Percentiles rank a stretch among this genome's conserved stretches.
These are phyloP conservation scores for Anneissia japonica DNA, from an alignment of 35 echinoderm and acorn worm species.

Conservation along the genomic window DNA sequence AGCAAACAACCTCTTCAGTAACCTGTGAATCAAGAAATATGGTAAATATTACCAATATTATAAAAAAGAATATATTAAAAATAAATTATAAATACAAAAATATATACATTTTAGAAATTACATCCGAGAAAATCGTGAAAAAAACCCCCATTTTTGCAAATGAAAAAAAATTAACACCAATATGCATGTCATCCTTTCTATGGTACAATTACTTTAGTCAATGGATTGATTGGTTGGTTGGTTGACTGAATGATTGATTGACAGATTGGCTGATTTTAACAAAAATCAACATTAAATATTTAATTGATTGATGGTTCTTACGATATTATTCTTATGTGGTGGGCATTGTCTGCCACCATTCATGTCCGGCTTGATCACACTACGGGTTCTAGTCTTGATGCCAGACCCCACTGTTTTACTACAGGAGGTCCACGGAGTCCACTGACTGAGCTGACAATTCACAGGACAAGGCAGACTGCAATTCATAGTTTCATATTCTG, in stretches of 20 bases:
- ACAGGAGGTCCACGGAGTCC: conserved; percentile 57
- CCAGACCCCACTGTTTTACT: conserved; percentile 19
- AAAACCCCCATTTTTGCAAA: no score
- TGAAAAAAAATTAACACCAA: no score
- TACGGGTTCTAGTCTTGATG: conserved; percentile 35
- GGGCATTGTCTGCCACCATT: conserved; percentile 55
- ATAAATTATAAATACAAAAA: no score
- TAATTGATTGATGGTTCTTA: no score
- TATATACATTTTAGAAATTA: no score
- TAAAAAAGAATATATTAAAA: background rate
- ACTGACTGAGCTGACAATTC: conserved; percentile 44
- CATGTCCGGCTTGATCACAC: conserved; percentile 4
- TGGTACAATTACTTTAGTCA: no score
- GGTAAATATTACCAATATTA: background rate
- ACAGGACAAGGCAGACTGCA: conserved; percentile 55
- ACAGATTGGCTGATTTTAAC: no score
- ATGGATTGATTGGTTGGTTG: no score
- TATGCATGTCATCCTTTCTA: no score
- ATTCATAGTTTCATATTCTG: conserved; percentile 44
- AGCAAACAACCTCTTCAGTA: background rate
- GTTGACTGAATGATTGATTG: no score
- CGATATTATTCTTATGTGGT: conserved; percentile 27
- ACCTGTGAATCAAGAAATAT: background rate
- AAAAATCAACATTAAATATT: no score
- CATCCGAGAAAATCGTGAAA: no score